Percentiles rank a stretch among this genome's conserved stretches.
Conservation (phyloP, 2,113 vertebrate genomes). For the Zootoca vivipara region DNA sequence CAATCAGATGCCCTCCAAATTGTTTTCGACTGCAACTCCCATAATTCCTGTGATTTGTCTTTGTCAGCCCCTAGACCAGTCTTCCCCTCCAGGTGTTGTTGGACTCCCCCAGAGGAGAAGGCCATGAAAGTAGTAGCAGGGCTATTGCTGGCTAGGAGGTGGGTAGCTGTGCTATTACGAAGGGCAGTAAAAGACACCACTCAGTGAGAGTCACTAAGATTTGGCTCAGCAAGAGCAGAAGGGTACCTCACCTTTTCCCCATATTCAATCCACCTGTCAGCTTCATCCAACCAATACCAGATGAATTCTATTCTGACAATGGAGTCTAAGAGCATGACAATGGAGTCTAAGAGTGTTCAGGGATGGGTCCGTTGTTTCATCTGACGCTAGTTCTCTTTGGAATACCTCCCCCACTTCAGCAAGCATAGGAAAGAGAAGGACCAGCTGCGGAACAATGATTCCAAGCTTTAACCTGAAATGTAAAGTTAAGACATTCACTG, state of each 20-base stretch:
- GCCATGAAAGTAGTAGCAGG: too few species aligned
- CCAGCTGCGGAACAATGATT: constrained; percentile 3
- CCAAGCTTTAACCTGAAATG: background rate
- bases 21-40: background rate
- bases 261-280: constrained; percentile 78
- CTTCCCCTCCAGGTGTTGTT: background rate
- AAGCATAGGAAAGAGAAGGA: background rate
- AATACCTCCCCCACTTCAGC: constrained; percentile 1
- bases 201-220: too few species aligned
- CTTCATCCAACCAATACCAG: constrained; percentile 85
- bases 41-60: background rate
- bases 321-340: constrained; percentile 69
- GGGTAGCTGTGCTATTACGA: background rate
- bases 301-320: constrained; percentile 77
- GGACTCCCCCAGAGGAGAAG: background rate
- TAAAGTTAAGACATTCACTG: background rate
- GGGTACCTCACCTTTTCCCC: constrained; percentile 75
- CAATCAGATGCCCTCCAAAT: background rate
- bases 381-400: constrained; percentile 43
- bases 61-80: background rate
- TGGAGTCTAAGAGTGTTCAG: constrained; percentile 58
- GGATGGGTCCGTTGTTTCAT: constrained; percentile 67
- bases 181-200: background rate
- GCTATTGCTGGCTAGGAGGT: too few species aligned
- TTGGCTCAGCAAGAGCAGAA: background rate